Percentiles rank a stretch among this genome's conserved stretches.
Evolutionary conservation across 2,888 invertebrate species (phyloP).

Genomic region (Creontiades dilutus): DNA sequence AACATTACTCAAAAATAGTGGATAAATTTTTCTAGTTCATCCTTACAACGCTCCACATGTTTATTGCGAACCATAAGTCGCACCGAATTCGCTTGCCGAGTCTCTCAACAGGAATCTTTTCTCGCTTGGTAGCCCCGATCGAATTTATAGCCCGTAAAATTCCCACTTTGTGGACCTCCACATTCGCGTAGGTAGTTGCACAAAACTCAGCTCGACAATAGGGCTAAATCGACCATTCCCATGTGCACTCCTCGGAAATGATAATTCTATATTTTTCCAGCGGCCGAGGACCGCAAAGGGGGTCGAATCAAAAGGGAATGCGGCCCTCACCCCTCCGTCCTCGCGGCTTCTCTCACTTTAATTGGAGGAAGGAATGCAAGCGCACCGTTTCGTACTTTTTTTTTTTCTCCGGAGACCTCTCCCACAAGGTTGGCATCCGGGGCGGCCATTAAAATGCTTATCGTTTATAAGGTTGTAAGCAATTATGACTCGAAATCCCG

Average conservation of each 20-base stretch:
- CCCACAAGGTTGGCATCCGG: slow-evolving; percentile 68
- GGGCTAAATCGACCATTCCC: too few relatives aligned
- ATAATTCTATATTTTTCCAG: slow-evolving; percentile 49
- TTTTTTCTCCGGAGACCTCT: slow-evolving; percentile 61
- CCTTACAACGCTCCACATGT: too few relatives aligned
- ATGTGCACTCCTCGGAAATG: slow-evolving; percentile 6
- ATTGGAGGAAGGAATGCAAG: slow-evolving; percentile 67
- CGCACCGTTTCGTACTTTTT: slow-evolving; percentile 58
- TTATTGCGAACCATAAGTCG: too few relatives aligned
- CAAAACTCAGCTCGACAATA: too few relatives aligned
- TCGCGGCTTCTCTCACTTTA: slow-evolving; percentile 61
- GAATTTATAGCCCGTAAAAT: too few relatives aligned
- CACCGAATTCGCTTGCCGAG: too few relatives aligned
- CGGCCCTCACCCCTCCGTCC: slow-evolving; percentile 1
- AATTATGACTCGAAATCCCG: slow-evolving; percentile 67
- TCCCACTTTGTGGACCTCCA: too few relatives aligned
- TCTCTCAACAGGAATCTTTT: too few relatives aligned
- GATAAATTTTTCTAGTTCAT: too few relatives aligned
- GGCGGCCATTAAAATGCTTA: slow-evolving; percentile 67
- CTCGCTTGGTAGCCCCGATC: too few relatives aligned
- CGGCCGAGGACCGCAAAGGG: not conserved
- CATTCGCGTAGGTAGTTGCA: too few relatives aligned
- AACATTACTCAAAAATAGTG: too few relatives aligned
- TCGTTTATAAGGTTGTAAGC: slow-evolving; percentile 71
- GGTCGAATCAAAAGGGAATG: slow-evolving; percentile 58